Conservation (phyloP, 1,140 invertebrate genomes). For the Scaptomyza hsui region DNA sequence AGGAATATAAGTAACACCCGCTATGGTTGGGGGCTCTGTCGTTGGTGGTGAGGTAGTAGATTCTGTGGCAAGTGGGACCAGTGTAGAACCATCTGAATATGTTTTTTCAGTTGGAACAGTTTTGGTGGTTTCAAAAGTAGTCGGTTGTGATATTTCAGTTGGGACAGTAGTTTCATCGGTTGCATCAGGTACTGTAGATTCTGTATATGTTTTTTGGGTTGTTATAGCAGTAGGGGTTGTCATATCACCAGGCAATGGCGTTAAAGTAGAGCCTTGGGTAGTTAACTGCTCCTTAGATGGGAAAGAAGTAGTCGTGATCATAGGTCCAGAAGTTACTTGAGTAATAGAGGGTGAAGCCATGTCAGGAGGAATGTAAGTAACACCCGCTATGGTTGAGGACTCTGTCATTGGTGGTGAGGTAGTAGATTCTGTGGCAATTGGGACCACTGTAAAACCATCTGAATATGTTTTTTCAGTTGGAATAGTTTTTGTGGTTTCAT, state of each 20-base stretch:
- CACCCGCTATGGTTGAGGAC: too few relatives aligned
- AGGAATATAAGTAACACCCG: neutral
- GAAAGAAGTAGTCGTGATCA: neutral
- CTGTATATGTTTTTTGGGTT: neutral
- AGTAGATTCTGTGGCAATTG: neutral
- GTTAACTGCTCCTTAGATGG: neutral
- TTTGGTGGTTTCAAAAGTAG: neutral
- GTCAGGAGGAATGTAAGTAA: too few relatives aligned
- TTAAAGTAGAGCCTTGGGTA: neutral
- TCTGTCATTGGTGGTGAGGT: neutral
- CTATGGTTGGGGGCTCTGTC: neutral
- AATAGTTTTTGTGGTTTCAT: neutral
- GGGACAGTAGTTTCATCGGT: neutral
- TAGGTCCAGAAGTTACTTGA: neutral
- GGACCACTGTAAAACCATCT: too few relatives aligned
- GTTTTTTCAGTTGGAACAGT: neutral
- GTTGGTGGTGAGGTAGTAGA: neutral
- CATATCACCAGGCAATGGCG: neutral
- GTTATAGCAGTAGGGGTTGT: neutral
- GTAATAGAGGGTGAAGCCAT: neutral
- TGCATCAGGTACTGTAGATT: neutral
- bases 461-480: neutral
- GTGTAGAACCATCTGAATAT: neutral
- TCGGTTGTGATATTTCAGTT: neutral
- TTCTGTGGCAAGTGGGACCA: neutral